Percentiles rank a stretch among this genome's conserved stretches.
Conservation (phyloP, 2,888 invertebrate species). For the Dexiosoma caninum region DNA sequence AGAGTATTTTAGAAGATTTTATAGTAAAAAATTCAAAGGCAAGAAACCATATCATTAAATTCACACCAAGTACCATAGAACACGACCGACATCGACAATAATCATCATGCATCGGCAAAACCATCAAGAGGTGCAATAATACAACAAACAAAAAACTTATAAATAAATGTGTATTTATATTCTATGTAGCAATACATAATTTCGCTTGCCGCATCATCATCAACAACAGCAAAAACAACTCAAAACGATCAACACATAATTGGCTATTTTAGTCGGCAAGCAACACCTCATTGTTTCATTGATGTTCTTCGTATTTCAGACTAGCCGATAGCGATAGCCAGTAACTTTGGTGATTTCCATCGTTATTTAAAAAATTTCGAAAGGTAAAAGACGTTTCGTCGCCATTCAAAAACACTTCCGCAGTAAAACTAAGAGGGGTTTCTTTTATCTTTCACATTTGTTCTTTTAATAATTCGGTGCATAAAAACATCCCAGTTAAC, state of each 20-base stretch:
- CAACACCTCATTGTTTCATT: constrained; percentile 69
- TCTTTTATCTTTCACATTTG: constrained; percentile 1
- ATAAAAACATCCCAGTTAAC: constrained; percentile 11
- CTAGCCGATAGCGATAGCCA: constrained; percentile 67
- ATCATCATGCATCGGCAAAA: constrained; percentile 43
- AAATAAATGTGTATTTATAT: constrained; percentile 42
- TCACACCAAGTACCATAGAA: constrained; percentile 61
- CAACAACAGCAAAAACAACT: constrained; percentile 57
- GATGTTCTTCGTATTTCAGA: constrained; percentile 67
- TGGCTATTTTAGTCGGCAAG: constrained; percentile 71
- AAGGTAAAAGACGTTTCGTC: constrained; percentile 71
- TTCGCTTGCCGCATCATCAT: constrained; percentile 51
- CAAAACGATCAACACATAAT: constrained; percentile 70
- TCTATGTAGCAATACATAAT: constrained; percentile 43
- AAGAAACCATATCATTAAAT: constrained; percentile 62
- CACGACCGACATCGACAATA: constrained; percentile 42
- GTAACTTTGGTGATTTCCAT: constrained; percentile 50
- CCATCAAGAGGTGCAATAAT: constrained; percentile 50
- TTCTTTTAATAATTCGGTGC: neutral
- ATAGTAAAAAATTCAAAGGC: constrained; percentile 32
- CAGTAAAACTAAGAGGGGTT: constrained; percentile 30
- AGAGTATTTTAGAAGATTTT: constrained; percentile 26
- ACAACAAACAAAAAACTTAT: constrained; percentile 48
- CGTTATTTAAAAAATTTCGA: constrained; percentile 69
- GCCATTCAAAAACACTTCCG: constrained; percentile 66